phyloP scores from a whole-genome alignment of 2,797 vertebrate genomes.

The Labeo calbasu region DNA sequence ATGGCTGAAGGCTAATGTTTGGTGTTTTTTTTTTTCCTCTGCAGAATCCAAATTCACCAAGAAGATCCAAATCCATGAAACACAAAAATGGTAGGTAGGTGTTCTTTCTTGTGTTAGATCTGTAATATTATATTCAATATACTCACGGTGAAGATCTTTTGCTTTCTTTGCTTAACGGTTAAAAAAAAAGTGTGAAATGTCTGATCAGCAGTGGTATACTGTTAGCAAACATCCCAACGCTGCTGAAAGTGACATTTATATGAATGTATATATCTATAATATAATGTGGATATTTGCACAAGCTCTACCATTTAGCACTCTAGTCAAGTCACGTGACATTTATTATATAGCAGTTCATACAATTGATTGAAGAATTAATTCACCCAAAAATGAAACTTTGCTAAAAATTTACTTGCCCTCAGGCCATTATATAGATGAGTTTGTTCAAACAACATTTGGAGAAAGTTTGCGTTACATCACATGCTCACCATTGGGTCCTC shows the following conservation, averaged over 20 bases:
- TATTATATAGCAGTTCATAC: background rate
- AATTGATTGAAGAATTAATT: background rate
- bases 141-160: background rate
- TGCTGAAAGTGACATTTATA: background rate
- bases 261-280: too few species aligned
- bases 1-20: background rate
- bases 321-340: background rate
- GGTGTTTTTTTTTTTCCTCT: background rate
- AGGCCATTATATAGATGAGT: background rate
- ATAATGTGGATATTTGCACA: background rate
- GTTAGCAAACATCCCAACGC: background rate
- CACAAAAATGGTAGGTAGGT: slow-evolving; percentile 91
- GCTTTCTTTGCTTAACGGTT: background rate
- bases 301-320: background rate
- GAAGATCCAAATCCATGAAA: slow-evolving; percentile 95
- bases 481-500: background rate
- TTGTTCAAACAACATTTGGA: background rate
- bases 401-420: background rate
- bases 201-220: background rate
- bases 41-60: slow-evolving; percentile 94
- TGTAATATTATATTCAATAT: background rate
- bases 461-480: background rate
- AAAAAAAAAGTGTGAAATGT: background rate
- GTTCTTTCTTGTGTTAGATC: background rate
- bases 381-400: background rate